Evolutionary conservation across 2,888 invertebrate genomes (phyloP).

Genomic region (Drosophila kanekoi): DNA sequence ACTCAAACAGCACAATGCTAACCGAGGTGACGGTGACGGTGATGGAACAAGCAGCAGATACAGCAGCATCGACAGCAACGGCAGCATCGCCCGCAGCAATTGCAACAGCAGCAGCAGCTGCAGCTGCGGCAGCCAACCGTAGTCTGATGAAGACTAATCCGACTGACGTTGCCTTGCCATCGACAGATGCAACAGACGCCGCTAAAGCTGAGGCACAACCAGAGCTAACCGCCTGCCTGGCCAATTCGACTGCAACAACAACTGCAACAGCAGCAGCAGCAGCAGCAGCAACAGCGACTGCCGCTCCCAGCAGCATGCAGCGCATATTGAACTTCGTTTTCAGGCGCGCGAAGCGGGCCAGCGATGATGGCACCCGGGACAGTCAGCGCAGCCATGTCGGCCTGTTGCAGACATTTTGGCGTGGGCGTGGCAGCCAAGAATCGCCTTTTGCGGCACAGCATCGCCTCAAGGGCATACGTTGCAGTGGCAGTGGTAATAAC

Average conservation of each 20-base stretch:
- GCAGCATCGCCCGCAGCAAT: slow-evolving; percentile 9
- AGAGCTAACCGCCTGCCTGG: slow-evolving; percentile 35
- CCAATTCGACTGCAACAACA: slow-evolving; percentile 23
- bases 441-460: slow-evolving; percentile 79
- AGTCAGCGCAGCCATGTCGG: slow-evolving; percentile 84
- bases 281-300: neutral
- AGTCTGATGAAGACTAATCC: slow-evolving; percentile 42
- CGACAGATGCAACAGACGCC: slow-evolving; percentile 58
- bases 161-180: slow-evolving; percentile 53
- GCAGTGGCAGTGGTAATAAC: slow-evolving; percentile 84
- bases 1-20: slow-evolving; percentile 66
- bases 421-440: slow-evolving; percentile 57
- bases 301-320: slow-evolving; percentile 49
- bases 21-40: slow-evolving; percentile 60
- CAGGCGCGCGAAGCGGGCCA: slow-evolving; percentile 57
- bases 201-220: slow-evolving; percentile 15
- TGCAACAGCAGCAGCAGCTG: slow-evolving; percentile 15
- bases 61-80: slow-evolving; percentile 9
- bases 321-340: slow-evolving; percentile 74
- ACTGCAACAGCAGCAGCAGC: slow-evolving; percentile 15
- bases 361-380: slow-evolving; percentile 75
- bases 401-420: slow-evolving; percentile 79
- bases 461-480: slow-evolving; percentile 84
- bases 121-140: slow-evolving; percentile 8
- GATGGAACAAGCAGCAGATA: slow-evolving; percentile 21